Percentiles rank a stretch among this genome's conserved stretches.
Evolutionary conservation across 2,113 vertebrate species (phyloP).

Genomic region (Nettapus auritus): DNA sequence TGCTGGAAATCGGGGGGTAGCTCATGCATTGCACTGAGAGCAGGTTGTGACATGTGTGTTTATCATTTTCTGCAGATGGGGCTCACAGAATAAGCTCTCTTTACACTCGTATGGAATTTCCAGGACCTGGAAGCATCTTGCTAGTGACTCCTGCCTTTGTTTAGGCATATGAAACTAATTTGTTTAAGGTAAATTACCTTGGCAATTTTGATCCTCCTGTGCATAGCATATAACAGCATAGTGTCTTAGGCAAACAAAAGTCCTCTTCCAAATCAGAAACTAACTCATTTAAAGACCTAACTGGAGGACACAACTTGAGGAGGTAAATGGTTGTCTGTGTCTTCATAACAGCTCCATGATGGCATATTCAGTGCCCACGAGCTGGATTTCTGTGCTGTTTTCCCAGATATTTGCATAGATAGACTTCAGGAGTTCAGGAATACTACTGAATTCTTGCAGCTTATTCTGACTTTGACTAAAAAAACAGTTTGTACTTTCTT

Average conservation of each 20-base stretch:
- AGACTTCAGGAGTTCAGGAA: background rate
- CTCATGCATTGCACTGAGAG: background rate
- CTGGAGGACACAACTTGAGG: background rate
- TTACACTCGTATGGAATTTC: background rate
- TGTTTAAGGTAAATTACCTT: background rate
- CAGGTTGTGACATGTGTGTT: background rate
- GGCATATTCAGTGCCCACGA: background rate
- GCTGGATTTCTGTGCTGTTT: background rate
- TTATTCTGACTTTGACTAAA: background rate
- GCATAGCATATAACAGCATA: rapidly evolving
- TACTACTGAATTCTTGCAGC: background rate
- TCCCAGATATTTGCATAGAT: background rate
- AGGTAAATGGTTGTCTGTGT: background rate
- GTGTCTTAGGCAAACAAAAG: background rate
- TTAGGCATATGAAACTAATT: background rate
- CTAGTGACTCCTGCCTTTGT: background rate
- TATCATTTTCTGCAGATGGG: background rate
- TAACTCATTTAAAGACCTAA: background rate
- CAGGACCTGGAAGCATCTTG: background rate
- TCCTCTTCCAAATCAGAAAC: background rate
- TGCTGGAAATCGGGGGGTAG: background rate
- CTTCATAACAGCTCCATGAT: background rate
- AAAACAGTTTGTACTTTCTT: background rate
- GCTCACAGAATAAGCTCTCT: background rate
- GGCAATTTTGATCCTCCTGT: background rate